Conservation (phyloP, 2,797 vertebrate species). For the Synaphobranchus kaupii region DNA sequence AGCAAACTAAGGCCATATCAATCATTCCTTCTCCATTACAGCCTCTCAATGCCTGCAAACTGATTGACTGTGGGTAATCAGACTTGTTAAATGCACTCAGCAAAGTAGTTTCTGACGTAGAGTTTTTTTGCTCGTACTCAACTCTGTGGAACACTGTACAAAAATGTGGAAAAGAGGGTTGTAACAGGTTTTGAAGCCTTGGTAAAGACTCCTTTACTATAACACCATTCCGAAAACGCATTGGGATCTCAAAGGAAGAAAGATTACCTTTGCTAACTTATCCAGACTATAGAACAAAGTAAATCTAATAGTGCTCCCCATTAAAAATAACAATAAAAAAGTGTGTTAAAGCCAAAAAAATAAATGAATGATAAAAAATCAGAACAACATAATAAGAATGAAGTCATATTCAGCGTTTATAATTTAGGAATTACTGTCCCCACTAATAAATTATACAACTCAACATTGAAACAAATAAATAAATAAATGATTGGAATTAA, state of each 20-base stretch:
- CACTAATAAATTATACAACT: not conserved
- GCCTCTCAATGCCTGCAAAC: conserved; percentile 47
- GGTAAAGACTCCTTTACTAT: not conserved
- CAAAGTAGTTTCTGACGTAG: conserved; percentile 51
- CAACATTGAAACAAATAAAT: not conserved
- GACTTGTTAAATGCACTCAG: conserved; percentile 40
- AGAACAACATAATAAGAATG: not conserved
- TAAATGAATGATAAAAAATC: not conserved
- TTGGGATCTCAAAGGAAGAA: not conserved
- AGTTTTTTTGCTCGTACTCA: conserved; percentile 47
- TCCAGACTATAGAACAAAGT: not conserved
- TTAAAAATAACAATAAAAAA: not conserved
- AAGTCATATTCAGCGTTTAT: not conserved
- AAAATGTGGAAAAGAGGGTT: not conserved
- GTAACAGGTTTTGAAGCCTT: not conserved
- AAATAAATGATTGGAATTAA: not conserved
- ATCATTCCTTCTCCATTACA: conserved; percentile 58
- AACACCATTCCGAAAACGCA: not conserved
- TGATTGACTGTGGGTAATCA: conserved; percentile 44
- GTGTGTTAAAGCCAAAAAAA: not conserved
- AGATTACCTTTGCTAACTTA: not conserved
- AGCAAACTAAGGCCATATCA: conserved; percentile 59
- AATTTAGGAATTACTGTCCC: not conserved
- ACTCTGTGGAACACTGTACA: conserved; percentile 42
- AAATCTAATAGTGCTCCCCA: conserved; percentile 7